phyloP scores from a whole-genome alignment of 2,888 invertebrate genomes.

The Girardia tigrina region DNA sequence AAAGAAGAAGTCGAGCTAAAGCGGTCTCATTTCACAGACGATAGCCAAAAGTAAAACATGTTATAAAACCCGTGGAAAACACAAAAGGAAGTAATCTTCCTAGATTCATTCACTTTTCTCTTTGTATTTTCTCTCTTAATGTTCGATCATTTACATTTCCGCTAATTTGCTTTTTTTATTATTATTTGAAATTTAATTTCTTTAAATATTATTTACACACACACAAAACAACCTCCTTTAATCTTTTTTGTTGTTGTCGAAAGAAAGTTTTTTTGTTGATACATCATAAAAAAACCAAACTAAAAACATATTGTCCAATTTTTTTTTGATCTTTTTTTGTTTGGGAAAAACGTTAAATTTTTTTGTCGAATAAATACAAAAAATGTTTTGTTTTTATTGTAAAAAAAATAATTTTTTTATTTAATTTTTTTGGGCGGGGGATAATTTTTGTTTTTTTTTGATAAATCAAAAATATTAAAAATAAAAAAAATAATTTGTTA shows the following conservation, averaged over 20 bases:
- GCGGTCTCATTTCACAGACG: conserved; percentile 13
- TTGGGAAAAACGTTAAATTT: background rate
- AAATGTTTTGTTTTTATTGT: too few species aligned
- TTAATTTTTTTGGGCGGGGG: background rate
- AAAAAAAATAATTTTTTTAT: too few species aligned
- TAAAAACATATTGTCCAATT: background rate
- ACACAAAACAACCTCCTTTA: too few species aligned
- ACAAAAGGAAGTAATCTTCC: background rate
- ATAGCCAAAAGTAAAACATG: background rate
- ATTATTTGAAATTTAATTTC: background rate
- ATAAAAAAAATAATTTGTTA: background rate
- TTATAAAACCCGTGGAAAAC: background rate
- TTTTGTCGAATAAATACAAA: background rate
- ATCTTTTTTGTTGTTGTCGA: background rate
- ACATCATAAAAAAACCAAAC: background rate
- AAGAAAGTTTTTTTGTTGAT: background rate
- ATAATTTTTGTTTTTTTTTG: background rate
- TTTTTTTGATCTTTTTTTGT: background rate
- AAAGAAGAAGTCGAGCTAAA: background rate
- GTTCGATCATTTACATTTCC: background rate
- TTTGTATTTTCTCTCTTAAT: too few species aligned
- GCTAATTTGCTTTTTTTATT: conserved; percentile 2
- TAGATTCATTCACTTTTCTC: background rate
- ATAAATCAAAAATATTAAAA: background rate
- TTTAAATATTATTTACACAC: too few species aligned